Evolutionary conservation across 1,140 invertebrate species (phyloP).

Genomic region (Drosophila oshimai): DNA sequence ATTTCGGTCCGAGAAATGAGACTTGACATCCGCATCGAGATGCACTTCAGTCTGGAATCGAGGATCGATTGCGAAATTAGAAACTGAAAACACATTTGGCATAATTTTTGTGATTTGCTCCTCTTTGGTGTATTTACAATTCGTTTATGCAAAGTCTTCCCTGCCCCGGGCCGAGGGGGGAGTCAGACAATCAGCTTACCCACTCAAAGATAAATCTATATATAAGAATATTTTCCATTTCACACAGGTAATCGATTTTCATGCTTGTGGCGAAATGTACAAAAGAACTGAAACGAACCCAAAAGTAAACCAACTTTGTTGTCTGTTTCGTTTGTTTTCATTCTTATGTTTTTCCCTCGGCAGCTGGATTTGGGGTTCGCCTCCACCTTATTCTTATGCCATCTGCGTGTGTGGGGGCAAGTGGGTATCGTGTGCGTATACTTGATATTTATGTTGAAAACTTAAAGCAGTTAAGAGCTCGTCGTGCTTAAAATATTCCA

Average conservation of each 20-base stretch:
- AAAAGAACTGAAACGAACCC: constrained; percentile 50
- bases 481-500: constrained; percentile 73
- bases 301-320: constrained; percentile 71
- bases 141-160: constrained; percentile 77
- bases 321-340: constrained; percentile 51
- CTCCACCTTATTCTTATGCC: constrained; percentile 36
- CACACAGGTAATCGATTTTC: constrained; percentile 77
- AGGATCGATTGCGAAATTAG: constrained; percentile 39
- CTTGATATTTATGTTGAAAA: constrained; percentile 79
- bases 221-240: constrained; percentile 67
- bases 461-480: constrained; percentile 78
- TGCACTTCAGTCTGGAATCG: constrained; percentile 26
- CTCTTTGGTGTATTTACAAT: constrained; percentile 54
- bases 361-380: constrained; percentile 47
- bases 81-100: constrained; percentile 32
- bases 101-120: constrained; percentile 23
- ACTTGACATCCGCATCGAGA: constrained; percentile 17
- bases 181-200: constrained; percentile 65
- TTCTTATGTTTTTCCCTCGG: constrained; percentile 31
- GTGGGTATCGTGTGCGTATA: constrained; percentile 56
- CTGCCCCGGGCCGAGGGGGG: constrained; percentile 11
- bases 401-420: constrained; percentile 22
- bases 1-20: background rate
- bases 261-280: constrained; percentile 76
- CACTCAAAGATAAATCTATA: constrained; percentile 30